Conservation (phyloP, 2,113 vertebrate species). For the Sialia sialis region DNA sequence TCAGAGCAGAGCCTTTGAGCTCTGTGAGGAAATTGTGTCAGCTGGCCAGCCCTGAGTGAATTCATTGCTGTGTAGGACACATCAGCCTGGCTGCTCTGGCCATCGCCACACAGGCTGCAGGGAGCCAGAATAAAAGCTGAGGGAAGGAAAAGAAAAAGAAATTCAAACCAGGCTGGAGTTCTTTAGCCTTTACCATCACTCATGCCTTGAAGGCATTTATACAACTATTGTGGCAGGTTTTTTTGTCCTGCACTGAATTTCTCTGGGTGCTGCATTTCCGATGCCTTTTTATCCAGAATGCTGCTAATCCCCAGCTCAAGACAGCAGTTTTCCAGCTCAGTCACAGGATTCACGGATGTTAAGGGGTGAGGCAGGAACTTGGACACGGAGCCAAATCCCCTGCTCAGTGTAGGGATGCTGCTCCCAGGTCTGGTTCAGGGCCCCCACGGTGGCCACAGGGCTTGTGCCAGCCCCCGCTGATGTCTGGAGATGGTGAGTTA, state of each 20-base stretch:
- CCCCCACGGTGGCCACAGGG: accelerated
- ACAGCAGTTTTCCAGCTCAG: neutral
- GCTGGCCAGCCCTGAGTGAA: neutral
- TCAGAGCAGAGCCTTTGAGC: neutral
- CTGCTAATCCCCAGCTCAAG: neutral
- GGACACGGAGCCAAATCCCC: neutral
- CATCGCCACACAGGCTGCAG: neutral
- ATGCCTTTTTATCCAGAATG: neutral
- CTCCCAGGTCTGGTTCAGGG: neutral
- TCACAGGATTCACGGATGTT: conserved; percentile 30
- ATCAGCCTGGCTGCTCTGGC: neutral
- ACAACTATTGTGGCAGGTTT: neutral
- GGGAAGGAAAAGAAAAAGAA: neutral
- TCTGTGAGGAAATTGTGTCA: neutral
- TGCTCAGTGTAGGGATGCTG: neutral
- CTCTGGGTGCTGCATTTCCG: neutral
- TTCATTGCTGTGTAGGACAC: neutral
- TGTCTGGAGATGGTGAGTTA: neutral
- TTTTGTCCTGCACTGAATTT: neutral
- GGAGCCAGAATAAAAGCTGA: neutral
- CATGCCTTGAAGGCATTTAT: neutral
- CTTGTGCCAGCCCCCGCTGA: neutral
- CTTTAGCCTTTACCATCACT: neutral
- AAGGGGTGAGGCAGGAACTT: neutral
- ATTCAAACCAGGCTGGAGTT: neutral